Base-by-base conservation (phyloP, 2,888 invertebrate species). In the Stenoptilia bipunctidactyla region DNA sequence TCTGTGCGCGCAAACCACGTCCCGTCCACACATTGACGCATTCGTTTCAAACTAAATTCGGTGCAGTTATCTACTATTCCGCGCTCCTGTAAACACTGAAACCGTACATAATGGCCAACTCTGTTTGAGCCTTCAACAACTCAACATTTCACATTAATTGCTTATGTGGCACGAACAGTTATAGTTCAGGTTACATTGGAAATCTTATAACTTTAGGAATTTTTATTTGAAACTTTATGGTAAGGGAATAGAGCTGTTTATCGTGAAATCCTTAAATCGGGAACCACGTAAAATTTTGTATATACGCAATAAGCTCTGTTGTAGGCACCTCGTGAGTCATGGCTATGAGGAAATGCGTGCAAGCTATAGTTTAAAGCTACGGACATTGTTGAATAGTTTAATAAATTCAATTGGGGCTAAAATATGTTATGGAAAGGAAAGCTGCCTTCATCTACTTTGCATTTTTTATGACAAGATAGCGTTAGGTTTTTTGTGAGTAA, bases 21-120 rank as follows among this genome's bases (percentile, higher is more conserved):
- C 53, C 58, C 76, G 74, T 61, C 75, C 68, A 61, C 59, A 64
- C 79, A 77, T 80, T 82, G 82, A 80, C 82, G 80, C 79, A 80
- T 75, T 68, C 75, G 72, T 70, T 77, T 74, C 71, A 55, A 65
- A 83, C 82, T 83, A 82, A 83, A 75, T 80, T 77, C 75, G 77
- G 76, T 83, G 80, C 80, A 80, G 72, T 72, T 66, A 20, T 20
- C 20, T 20, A 61, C 70, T 75, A 79, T 80, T 80, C 80, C 82
- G 68, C 70, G 74, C 64, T 82, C 79, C 79, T 79, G 82, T 83
- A 82, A 83, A 82, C 58, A 66, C 20, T 20, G 66, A 82, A 57
- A 66, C 20, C 8, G 66, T 52, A 61, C 57, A 66, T 60, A 53
- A 44, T 54, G 62, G 39, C 79, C 74, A 76, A 49, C 50, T 34